Conservation (phyloP, 2,113 vertebrate genomes). For the Cyphomyrus discorhynchus region DNA sequence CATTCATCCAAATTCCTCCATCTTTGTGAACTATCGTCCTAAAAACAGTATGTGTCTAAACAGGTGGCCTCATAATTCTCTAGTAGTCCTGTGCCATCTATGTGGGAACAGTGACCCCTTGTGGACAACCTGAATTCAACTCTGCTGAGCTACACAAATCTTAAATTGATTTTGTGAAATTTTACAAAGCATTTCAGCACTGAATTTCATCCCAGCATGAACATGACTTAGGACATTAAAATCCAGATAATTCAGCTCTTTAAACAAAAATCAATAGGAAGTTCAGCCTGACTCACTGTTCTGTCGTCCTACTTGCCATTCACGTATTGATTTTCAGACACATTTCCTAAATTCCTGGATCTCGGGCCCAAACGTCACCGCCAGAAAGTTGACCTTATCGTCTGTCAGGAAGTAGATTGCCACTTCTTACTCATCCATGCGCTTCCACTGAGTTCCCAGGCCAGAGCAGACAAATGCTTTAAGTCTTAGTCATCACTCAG, state of each 20-base stretch:
- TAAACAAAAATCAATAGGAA: background rate
- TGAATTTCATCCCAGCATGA: background rate
- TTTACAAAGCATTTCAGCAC: background rate
- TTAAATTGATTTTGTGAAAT: background rate
- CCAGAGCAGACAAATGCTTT: background rate
- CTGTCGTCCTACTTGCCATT: background rate
- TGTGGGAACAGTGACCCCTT: background rate
- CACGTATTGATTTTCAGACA: background rate
- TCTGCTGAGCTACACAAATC: background rate
- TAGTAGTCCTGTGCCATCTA: background rate
- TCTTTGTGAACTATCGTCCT: background rate
- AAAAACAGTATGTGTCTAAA: background rate
- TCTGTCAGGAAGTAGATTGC: background rate
- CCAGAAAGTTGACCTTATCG: background rate
- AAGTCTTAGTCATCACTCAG: background rate
- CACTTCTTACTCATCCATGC: background rate
- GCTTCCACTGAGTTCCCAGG: background rate
- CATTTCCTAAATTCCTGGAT: background rate
- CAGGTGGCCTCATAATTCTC: background rate
- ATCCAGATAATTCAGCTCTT: background rate
- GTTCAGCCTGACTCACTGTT: background rate
- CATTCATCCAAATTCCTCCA: background rate
- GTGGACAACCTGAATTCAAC: background rate
- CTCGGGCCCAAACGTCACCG: background rate
- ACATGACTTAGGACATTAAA: background rate